These are phyloP conservation scores for Slavum lentiscoides DNA, from an alignment of 2,888 invertebrate genomes.

Conservation along the genomic window DNA sequence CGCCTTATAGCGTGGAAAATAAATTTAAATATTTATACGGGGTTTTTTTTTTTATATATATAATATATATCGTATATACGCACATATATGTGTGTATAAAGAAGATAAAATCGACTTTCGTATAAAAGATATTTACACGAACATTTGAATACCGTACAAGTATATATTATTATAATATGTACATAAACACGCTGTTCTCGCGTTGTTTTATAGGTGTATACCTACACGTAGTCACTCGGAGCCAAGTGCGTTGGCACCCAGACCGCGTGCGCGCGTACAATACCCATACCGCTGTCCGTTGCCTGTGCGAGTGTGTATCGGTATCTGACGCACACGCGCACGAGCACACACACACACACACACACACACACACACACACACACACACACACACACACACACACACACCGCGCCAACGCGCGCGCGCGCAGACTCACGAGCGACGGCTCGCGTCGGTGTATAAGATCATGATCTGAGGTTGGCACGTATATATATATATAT, in stretches of 20 bases:
- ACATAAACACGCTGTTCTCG: background rate
- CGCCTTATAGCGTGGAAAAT: no score
- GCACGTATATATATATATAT: constrained; percentile 11
- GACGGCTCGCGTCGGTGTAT: constrained; percentile 4
- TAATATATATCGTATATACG: no score
- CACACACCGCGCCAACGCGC: background rate
- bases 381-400: background rate
- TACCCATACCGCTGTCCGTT: background rate
- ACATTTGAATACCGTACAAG: background rate
- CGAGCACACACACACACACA: background rate
- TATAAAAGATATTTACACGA: no score
- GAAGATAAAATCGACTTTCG: background rate
- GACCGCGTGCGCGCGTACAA: background rate
- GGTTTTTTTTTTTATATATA: no score
- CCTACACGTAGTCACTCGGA: background rate
- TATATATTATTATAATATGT: no score
- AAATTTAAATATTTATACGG: no score
- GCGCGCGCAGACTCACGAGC: background rate
- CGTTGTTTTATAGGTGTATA: background rate
- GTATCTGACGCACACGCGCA: background rate
- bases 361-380: background rate
- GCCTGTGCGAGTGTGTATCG: background rate
- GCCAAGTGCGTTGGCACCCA: background rate
- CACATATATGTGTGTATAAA: background rate
- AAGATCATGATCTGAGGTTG: constrained; percentile 31